Base-by-base conservation (phyloP, 2,888 invertebrate genomes). In the Amitus sp. region DNA sequence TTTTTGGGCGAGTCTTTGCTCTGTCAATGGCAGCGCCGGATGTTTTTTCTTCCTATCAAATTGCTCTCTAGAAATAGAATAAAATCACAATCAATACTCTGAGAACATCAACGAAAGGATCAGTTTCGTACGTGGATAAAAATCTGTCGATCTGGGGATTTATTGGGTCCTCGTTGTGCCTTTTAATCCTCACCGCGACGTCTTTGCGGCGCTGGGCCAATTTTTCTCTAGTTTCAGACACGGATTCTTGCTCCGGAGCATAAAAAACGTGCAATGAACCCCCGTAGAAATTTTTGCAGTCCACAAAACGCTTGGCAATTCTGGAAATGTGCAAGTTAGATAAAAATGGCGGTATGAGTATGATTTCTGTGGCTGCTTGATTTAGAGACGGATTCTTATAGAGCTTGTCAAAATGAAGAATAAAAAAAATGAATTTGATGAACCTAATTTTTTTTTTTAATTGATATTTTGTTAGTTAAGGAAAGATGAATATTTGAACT, bases 221-320 rank as follows among this genome's bases (percentile, higher is more conserved):
- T 80, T 97, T 97, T 2, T 84, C 78, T 73, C 87, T 85, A 0
- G 93, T 90, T 78, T 97, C 95, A 0, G 87, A 81, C 0, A 90
- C 54, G 4, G 84, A 86, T 82, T 96, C 96, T 65, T 89, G 83
- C 80, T 96, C 96, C 0, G 95, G 94, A 0, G 91, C 93, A 78
- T 96, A 96, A 70, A 93, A 94, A 0, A 96, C 88, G 80, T 97
- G 96, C 18, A 97, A 82, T 20, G 88, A 79, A 0, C 94, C 92
- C 0, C 97, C 97, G 76, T 89, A 96, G 78, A 95, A 97, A 62
- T 90, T 91, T 66, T 88, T 89, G 0, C 90, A 90, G 80, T 97
- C 96, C 13, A 95, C 69, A 75, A 90, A 88, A 46, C 87, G 87
- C 78, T 96, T 97, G 0, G 94, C 94, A 62, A 88, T 78, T 55